Evolutionary conservation across 64 coral and sea anemone genomes (phyloP), one percentile per base, ranked within the genome.

Genomic region (Montipora sp.): DNA sequence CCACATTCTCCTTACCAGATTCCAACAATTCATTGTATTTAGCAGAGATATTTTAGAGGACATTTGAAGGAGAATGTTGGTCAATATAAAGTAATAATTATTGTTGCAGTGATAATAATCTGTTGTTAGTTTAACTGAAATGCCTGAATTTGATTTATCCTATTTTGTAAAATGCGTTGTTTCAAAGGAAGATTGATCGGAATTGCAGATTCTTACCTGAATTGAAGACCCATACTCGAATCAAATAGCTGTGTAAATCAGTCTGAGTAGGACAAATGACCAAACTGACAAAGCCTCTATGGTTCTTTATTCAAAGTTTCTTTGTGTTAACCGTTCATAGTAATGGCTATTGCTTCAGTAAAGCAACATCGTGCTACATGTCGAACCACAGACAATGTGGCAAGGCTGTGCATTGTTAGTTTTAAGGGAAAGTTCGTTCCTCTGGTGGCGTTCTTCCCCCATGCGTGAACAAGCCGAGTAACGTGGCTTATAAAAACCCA

Each of bases 311-410:
- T 36, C 36, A 36, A 36, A 36, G 36, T 36, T 36, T 36, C 36
- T 36, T 48, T 80, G 49, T 80, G 53, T 53, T 80, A 80, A 19
- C 77, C 50, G 77, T 9, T 55, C 19, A 80, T 80, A 27, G 63
- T 43, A 55, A 73, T 47, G 48, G 16, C 61, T 66, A 66, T 66
- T 66, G 24, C 22, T 11, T 61, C 19, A 61, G 2, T 73, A 27
- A 23, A 73, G 14, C n/a, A 45, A 44, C 51, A 43, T n/a, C n/a
- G 19, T 63, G 61, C 77, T 85, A 10, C 51, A 55, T 55, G 51
- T 10, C 0, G 51, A 7, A 55, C 51, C 51, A 55, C 51, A 55
- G 51, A 5, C 10, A 10, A 55, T 55, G 51, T 55, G 51, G 51
- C 51, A 55, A 10, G 51, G 4, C 51, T 55, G 10, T 55, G 51